These are phyloP conservation scores for Creontiades dilutus DNA, from an alignment of 2,888 invertebrate genomes.

Conservation along the genomic window DNA sequence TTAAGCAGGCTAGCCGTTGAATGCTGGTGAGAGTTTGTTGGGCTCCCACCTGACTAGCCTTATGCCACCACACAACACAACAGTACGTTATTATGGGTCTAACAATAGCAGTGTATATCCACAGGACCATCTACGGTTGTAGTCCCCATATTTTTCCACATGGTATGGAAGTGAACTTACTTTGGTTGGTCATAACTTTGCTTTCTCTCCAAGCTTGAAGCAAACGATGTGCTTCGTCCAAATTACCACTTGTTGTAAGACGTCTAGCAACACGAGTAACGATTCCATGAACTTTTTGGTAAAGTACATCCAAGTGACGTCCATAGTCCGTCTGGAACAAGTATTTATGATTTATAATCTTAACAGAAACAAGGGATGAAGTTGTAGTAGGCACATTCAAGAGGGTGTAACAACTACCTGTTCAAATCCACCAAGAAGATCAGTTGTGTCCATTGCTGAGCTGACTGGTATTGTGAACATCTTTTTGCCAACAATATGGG, in stretches of 20 bases:
- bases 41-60: too few relatives aligned
- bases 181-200: background rate
- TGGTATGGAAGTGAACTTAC: slow-evolving; percentile 4
- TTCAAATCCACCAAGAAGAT: slow-evolving; percentile 97
- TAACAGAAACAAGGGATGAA: too few relatives aligned
- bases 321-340: slow-evolving; percentile 61
- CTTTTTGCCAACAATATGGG: slow-evolving; percentile 86
- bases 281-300: slow-evolving; percentile 50
- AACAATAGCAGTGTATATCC: too few relatives aligned
- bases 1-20: too few relatives aligned
- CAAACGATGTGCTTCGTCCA: slow-evolving; percentile 27
- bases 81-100: too few relatives aligned
- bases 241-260: background rate
- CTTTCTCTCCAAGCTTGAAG: slow-evolving; percentile 46
- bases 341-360: background rate
- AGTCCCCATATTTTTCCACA: background rate
- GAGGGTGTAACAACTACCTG: slow-evolving; percentile 83
- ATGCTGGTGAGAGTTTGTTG: too few relatives aligned
- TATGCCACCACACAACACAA: too few relatives aligned
- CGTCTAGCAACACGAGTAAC: slow-evolving; percentile 13
- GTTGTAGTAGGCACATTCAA: too few relatives aligned
- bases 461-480: slow-evolving; percentile 90
- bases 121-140: too few relatives aligned
- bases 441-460: slow-evolving; percentile 95
- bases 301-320: slow-evolving; percentile 54